Base-by-base conservation (phyloP, 1,140 invertebrate species). In the Maconellicoccus hirsutus region DNA sequence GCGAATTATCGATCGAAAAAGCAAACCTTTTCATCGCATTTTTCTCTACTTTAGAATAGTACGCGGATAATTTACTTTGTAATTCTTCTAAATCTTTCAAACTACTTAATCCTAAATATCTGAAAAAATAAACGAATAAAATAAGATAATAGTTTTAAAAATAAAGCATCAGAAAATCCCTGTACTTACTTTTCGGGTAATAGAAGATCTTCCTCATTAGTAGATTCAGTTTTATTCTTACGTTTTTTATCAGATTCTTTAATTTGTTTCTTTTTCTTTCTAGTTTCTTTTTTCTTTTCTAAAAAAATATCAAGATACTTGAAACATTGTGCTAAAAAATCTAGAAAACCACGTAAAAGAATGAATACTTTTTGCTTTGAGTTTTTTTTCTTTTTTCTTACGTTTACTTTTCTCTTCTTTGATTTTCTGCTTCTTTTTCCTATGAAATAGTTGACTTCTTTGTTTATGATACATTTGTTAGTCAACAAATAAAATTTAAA, bases 21-120 rank as follows among this genome's bases (percentile, higher is more conserved):
- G 29, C 29, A 59, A 3, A 25, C 80, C 74, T 72, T 71, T 74
- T 26, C 70, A 73, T n/a, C 59, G 71, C 82, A 82, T 21, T 86
- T 80, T 90, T 89, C 75, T 90, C 88, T 72, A 90, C 84, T 81
- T 88, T 86, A 27, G 87, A 85, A 79, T 90, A 89, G 79, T 90
- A 90, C 70, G 88, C 88, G 79, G 80, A 86, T 73, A 91, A 81
- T 77, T 89, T 90, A 4, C 86, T 87, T 78, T 90, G 87, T 71
- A 90, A 78, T 76, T 90, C 88, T 76, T 89, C 88, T 52, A 90
- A 79, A 75, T 89, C 88, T 14, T 86, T 85, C 75, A 89, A 80
- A 73, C 83, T 83, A 73, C 85, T 84, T 74, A 86, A 77, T 74
- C 71, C 73, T 7, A 74, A 72, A 19, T 75, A 42, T 6, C 74